Base-by-base conservation (phyloP, 2,888 invertebrate species). In the Troides helena region DNA sequence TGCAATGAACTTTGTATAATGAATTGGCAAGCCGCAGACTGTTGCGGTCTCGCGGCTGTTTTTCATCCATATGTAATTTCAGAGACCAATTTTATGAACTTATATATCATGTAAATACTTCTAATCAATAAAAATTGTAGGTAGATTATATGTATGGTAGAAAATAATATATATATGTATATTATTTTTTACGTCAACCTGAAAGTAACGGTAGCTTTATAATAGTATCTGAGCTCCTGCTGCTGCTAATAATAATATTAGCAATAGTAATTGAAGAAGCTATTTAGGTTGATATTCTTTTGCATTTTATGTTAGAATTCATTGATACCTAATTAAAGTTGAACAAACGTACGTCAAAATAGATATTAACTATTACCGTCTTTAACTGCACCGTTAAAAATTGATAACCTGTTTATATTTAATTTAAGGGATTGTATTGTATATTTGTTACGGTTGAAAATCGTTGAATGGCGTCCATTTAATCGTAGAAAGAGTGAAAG, bases 1-100 rank as follows among this genome's bases (percentile, higher is more conserved):
- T 82, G 82, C 84, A 85, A 88, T 85, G 82, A 84, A 85, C 85
- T 82, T 81, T 77, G 77, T 79, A 78, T 87, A 88, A 87, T 87
- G 82, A 85, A 85, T 83, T 84, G 82, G 76, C 71, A 65, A 73
- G 81, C 88, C 88, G 83, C 89, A 86, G 82, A 80, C 83, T 81
- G 83, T 75, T 81, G 85, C 77, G 85, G 87, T 75, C 57, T 66
- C 65, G 74, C 70, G 80, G 80, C 81, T 84, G 81, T 85, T 85
- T 85, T 83, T 83, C 82, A 81, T 82, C 74, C 76, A 77, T 75
- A 76, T 78, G 71, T 74, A 76, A 76, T 76, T 46, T 72, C 68
- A 70, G 76, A 75, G 75, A 74, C 69, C 53, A 70, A 75, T 78
- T 75, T 71, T 69, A 57, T 58, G 62, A 62, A 58, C 62, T 57